Conservation (phyloP, 2,113 vertebrate species). For the Meles meles region DNA sequence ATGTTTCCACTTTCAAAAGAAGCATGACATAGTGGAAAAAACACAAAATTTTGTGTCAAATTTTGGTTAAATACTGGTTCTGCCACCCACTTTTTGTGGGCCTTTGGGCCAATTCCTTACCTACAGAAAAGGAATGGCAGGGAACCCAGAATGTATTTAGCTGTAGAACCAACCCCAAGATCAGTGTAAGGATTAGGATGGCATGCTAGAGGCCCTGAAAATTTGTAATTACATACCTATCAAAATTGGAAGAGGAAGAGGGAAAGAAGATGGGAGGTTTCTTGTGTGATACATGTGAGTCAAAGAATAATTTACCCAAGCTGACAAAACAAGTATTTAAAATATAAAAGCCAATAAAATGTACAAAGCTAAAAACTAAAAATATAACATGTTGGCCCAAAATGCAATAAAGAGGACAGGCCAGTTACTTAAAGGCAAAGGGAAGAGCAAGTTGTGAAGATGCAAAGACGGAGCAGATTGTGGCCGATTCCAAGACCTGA, state of each 20-base stretch:
- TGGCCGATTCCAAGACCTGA: too few relatives aligned
- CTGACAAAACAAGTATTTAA: neutral
- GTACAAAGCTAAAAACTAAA: neutral
- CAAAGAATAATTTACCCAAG: neutral
- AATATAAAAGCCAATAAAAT: neutral
- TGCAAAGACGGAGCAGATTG: neutral
- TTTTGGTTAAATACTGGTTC: neutral
- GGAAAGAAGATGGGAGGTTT: neutral
- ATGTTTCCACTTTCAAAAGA: neutral
- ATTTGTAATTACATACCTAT: neutral
- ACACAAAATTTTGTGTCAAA: neutral
- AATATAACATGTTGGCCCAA: neutral
- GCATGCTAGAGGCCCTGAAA: neutral
- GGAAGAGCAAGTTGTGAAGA: neutral
- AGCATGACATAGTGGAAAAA: neutral
- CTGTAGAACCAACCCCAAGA: neutral
- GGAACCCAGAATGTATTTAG: neutral
- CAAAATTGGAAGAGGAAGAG: neutral
- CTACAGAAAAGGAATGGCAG: neutral
- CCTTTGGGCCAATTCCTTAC: neutral
- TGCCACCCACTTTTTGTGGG: neutral
- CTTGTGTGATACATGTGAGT: neutral
- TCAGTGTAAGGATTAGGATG: neutral
- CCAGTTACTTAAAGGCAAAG: neutral
- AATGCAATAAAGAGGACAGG: neutral